Evolutionary conservation across 2,797 vertebrate genomes (phyloP).

Genomic region (Falco berigora): DNA sequence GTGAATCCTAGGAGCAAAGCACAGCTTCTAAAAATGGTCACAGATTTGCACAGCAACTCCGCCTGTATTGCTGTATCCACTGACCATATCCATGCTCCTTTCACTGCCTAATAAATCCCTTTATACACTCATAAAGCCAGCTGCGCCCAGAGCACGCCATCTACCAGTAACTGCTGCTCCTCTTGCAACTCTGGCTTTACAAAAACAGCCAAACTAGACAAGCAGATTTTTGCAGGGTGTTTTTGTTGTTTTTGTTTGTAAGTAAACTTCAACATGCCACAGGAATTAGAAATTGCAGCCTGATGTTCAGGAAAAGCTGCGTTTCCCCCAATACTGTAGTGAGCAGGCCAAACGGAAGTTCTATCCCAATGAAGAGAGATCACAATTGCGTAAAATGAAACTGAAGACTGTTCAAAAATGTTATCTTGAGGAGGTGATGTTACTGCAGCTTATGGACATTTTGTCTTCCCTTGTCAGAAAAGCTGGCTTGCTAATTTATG

Average conservation of each 20-base stretch:
- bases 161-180: neutral
- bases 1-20: neutral
- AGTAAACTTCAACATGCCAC: neutral
- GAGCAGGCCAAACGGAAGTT: neutral
- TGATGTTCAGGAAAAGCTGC: neutral
- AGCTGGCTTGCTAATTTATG: slow-evolving; percentile 72
- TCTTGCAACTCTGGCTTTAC: neutral
- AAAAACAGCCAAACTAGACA: neutral
- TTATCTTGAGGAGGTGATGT: slow-evolving; percentile 12
- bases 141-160: neutral
- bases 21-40: neutral
- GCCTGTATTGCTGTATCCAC: neutral
- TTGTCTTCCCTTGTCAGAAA: slow-evolving; percentile 56
- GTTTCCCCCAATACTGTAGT: neutral
- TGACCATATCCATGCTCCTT: neutral
- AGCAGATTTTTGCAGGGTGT: neutral
- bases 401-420: neutral
- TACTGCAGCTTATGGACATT: slow-evolving; percentile 49
- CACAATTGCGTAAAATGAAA: neutral
- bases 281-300: neutral
- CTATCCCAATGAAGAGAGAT: neutral
- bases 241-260: neutral
- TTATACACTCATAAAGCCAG: neutral
- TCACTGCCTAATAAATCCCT: neutral
- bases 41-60: neutral